phyloP scores from a whole-genome alignment of 1,140 invertebrate species.

The Sitophilus oryzae region DNA sequence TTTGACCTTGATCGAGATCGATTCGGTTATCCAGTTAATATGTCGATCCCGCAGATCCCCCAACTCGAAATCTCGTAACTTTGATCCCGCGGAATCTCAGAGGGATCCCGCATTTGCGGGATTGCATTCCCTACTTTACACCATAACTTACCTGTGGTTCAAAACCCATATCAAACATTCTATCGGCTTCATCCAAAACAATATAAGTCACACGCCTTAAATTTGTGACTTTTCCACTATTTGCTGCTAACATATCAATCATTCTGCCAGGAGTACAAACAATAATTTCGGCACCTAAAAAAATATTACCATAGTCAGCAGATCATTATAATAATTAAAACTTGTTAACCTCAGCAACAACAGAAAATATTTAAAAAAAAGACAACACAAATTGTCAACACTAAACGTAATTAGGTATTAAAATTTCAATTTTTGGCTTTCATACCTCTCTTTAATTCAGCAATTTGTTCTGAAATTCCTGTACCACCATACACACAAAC shows the following conservation, averaged over 20 bases:
- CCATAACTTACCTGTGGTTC: conserved; percentile 75
- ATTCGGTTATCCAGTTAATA: too few species aligned
- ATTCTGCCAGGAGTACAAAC: conserved; percentile 98
- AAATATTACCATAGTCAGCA: not conserved
- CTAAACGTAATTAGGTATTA: not conserved
- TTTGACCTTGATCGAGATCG: too few species aligned
- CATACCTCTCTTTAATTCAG: conserved; percentile 90
- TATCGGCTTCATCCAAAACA: conserved; percentile 96
- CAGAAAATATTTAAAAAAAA: conserved; percentile 3
- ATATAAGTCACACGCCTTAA: conserved; percentile 91
- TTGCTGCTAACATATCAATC: conserved; percentile 99
- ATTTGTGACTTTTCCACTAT: conserved; percentile 96
- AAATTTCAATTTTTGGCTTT: not conserved
- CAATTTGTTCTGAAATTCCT: conserved; percentile 95
- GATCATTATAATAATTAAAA: not conserved
- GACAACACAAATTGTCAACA: not conserved
- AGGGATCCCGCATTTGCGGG: too few species aligned
- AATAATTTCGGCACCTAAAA: conserved; percentile 80
- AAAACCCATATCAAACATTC: conserved; percentile 99
- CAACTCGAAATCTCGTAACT: too few species aligned
- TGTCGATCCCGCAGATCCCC: too few species aligned
- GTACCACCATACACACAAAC: conserved; percentile 99
- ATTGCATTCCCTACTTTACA: too few species aligned
- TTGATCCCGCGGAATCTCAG: too few species aligned
- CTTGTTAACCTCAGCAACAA: too few species aligned